Evolutionary conservation across 2,888 invertebrate species (phyloP).

Genomic region (Enchytraeus crypticus): DNA sequence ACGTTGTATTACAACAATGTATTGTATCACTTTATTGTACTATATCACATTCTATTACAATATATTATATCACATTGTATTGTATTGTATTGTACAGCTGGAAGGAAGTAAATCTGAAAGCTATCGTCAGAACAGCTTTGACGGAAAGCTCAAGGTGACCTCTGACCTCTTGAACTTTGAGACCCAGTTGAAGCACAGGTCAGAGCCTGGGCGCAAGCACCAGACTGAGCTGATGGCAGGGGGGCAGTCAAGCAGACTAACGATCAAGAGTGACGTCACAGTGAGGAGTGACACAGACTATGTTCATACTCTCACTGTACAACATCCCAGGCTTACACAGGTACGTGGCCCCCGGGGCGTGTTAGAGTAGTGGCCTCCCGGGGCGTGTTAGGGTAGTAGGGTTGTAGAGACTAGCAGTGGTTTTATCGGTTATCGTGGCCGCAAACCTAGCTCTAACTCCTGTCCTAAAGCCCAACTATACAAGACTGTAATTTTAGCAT

Average conservation of each 20-base stretch:
- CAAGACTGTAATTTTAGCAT: no score
- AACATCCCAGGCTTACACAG: constrained; percentile 17
- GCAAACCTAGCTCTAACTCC: no score
- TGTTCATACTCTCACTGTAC: constrained; percentile 9
- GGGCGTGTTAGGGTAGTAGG: no score
- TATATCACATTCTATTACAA: no score
- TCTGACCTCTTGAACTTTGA: constrained; percentile 12
- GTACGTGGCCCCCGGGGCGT: constrained; percentile 17
- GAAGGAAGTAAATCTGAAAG: constrained; percentile 7
- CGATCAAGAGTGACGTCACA: constrained; percentile 17
- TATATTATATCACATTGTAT: no score
- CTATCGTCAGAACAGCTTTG: constrained; percentile 24
- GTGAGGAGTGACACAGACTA: background rate
- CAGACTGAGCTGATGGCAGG: constrained; percentile 19
- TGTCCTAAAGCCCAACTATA: no score
- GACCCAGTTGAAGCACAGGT: constrained; percentile 13
- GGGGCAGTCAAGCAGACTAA: constrained; percentile 8
- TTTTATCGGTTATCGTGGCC: no score
- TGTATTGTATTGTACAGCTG: background rate
- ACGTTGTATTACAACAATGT: no score
- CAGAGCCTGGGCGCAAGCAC: constrained; percentile 15
- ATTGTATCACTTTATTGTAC: no score
- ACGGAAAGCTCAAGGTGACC: constrained; percentile 24
- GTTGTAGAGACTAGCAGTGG: no score
- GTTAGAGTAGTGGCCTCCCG: no score